Evolutionary conservation across 2,888 invertebrate species (phyloP), one percentile per base, ranked within the genome.

Genomic region (Lasioglossum leucozonium): DNA sequence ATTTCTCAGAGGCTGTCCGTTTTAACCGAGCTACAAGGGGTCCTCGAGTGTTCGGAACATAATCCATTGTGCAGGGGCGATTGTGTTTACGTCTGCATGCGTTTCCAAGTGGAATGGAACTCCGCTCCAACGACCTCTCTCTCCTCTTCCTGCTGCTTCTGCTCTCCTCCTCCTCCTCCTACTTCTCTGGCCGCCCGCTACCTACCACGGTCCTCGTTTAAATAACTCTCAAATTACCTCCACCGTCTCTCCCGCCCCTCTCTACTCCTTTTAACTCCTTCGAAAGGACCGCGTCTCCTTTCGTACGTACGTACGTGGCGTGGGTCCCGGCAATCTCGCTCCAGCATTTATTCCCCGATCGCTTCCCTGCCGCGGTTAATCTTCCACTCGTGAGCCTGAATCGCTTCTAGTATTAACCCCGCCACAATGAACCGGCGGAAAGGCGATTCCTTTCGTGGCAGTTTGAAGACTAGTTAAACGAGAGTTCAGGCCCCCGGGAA

Each of bases 141-240:
- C 81, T 34, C 81, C 37, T 16, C 42, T n/a, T 55, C 22, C 55
- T n/a, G 55, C 55, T 55, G 11, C 55, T 37, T 11, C 73, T 26
- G 47, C 5, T n/a, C 37, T 16, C 51, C n/a, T 55, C 10, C 55
- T n/a, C n/a, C 73, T 26, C 44, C 5, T n/a, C 37, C 62, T 16
- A 37, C n/a, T 18, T 26, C 62, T 8, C 51, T n/a, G n/a, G n/a
- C n/a, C 30, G 42, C 55, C 42, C 40, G 67, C 30, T 62, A 62
- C 30, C 62, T 62, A 62, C 65, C 42, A 65, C 37, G 55, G 79
- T 87, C 89, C 89, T 89, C 90, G 87, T 90, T 93, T 91, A 91
- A 93, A 93, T 92, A 92, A 92, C 92, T 92, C 91, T 92, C 92
- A 87, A 92, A 92, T 93, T 93, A 92, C 92, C 87, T 89, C 84